A percentile compares a stretch with the other conserved stretches of the same genome.
These are phyloP conservation scores for Drosophila phalerata DNA, from an alignment of 2,888 invertebrate species.

Conservation along the genomic window DNA sequence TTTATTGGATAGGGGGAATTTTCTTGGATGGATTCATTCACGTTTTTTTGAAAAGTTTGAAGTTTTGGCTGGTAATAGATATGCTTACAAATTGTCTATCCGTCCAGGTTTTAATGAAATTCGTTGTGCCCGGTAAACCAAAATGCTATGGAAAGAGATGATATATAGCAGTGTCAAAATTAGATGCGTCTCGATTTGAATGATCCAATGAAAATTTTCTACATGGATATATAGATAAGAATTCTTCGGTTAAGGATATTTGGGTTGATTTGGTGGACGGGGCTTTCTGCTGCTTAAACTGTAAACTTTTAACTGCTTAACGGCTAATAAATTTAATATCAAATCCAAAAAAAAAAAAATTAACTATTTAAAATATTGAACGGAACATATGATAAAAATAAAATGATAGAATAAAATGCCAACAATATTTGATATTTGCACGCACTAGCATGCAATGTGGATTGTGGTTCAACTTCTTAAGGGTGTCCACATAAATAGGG, in stretches of 20 bases:
- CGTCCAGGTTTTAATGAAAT: slow-evolving; percentile 82
- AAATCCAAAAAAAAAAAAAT: slow-evolving; percentile 3
- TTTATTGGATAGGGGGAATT: slow-evolving; percentile 27
- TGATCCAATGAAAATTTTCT: slow-evolving; percentile 47
- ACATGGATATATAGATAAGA: slow-evolving; percentile 27
- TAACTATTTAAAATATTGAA: slow-evolving; percentile 2
- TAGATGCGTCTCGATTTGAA: slow-evolving; percentile 52
- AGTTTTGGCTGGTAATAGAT: slow-evolving; percentile 47
- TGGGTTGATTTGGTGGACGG: slow-evolving; percentile 1
- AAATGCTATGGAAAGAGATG: slow-evolving; percentile 81
- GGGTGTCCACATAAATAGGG: slow-evolving; percentile 1
- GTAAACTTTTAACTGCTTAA: slow-evolving; percentile 23
- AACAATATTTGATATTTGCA: slow-evolving; percentile 37
- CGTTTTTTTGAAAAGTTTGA: slow-evolving; percentile 15
- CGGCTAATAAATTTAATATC: slow-evolving; percentile 16
- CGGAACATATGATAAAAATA: not conserved
- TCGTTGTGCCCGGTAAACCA: slow-evolving; percentile 82
- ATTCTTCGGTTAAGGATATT: slow-evolving; percentile 15
- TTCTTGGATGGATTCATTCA: slow-evolving; percentile 51
- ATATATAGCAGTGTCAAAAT: slow-evolving; percentile 74
- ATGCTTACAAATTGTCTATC: slow-evolving; percentile 83
- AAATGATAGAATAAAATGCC: slow-evolving; percentile 23
- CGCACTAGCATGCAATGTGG: slow-evolving; percentile 40
- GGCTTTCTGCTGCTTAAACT: slow-evolving; percentile 32
- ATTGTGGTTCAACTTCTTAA: not conserved